phyloP scores from a whole-genome alignment of 2,888 invertebrate species.

The Scelioninae gen. 1 region DNA sequence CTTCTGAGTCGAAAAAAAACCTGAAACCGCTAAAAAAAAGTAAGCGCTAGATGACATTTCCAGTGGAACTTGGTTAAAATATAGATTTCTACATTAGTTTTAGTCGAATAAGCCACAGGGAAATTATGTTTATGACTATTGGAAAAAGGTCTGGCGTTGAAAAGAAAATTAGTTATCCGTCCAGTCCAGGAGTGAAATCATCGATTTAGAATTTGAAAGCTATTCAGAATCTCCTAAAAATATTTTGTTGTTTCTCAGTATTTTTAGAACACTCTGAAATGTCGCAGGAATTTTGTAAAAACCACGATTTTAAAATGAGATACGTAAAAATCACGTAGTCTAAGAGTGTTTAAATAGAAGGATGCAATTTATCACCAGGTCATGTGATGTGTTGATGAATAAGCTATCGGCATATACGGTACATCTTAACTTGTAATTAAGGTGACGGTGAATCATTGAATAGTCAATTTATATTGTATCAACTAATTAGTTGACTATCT shows the following conservation, averaged over 20 bases:
- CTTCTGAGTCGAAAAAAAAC: background rate
- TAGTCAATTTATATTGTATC: conserved; percentile 17
- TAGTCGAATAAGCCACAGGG: background rate
- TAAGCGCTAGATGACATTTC: no score
- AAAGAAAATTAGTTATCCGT: background rate
- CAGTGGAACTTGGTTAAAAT: background rate
- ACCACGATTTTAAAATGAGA: conserved; percentile 11
- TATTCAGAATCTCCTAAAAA: conserved; percentile 26
- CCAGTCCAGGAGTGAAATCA: no score
- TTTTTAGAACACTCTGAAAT: conserved; percentile 22
- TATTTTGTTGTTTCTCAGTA: conserved; percentile 35
- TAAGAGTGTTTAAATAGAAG: background rate
- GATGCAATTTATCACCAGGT: background rate
- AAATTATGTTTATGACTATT: no score
- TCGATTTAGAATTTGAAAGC: background rate
- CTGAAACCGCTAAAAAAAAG: background rate
- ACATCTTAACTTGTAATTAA: conserved; percentile 11
- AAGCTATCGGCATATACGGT: no score
- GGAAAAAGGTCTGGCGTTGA: background rate
- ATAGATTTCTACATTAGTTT: background rate
- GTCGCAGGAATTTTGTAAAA: conserved; percentile 17
- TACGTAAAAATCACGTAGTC: conserved; percentile 8
- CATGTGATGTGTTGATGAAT: conserved; percentile 5
- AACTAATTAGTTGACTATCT: conserved; percentile 28
- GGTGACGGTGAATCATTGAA: conserved; percentile 9